A percentile compares a stretch with the other conserved stretches of the same genome.
These are phyloP conservation scores for Volucella zonaria DNA, from an alignment of 2,888 invertebrate species.

Conservation along the genomic window DNA sequence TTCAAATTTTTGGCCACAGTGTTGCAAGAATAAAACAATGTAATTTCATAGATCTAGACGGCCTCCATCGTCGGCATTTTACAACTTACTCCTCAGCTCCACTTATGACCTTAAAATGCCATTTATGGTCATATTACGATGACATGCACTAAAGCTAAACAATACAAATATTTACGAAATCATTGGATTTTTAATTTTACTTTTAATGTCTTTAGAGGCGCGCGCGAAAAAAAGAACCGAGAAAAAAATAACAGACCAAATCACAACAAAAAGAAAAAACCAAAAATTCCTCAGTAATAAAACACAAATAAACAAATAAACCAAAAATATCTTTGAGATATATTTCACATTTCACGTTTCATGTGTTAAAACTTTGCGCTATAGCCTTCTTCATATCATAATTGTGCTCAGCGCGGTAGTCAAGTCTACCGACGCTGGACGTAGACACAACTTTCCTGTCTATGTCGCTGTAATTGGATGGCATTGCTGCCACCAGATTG, in stretches of 20 bases:
- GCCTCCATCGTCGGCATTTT: too few species aligned
- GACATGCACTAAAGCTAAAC: background rate
- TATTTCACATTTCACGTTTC: slow-evolving; percentile 54
- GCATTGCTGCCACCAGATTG: slow-evolving; percentile 1
- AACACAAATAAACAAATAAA: slow-evolving; percentile 70
- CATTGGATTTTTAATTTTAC: slow-evolving; percentile 18
- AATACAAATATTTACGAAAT: slow-evolving; percentile 46
- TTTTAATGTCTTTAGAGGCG: background rate
- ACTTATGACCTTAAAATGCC: slow-evolving; percentile 7
- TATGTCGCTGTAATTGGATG: slow-evolving; percentile 3
- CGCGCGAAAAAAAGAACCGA: slow-evolving; percentile 6
- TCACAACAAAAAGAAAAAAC: slow-evolving; percentile 16
- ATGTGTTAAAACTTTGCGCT: slow-evolving; percentile 18
- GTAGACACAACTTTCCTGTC: background rate
- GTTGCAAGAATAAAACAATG: too few species aligned
- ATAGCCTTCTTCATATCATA: slow-evolving; percentile 9
- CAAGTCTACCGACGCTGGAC: slow-evolving; percentile 12
- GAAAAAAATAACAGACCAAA: slow-evolving; percentile 35
- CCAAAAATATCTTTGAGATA: slow-evolving; percentile 68
- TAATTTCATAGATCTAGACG: too few species aligned
- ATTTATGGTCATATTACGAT: slow-evolving; percentile 3
- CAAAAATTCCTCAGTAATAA: slow-evolving; percentile 60
- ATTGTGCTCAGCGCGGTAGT: background rate
- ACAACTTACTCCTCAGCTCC: background rate
- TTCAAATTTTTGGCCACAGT: too few species aligned